Percentiles rank a stretch among this genome's conserved stretches.
Conservation (phyloP, 2,888 invertebrate genomes). For the Anagyrus pseudococci region DNA sequence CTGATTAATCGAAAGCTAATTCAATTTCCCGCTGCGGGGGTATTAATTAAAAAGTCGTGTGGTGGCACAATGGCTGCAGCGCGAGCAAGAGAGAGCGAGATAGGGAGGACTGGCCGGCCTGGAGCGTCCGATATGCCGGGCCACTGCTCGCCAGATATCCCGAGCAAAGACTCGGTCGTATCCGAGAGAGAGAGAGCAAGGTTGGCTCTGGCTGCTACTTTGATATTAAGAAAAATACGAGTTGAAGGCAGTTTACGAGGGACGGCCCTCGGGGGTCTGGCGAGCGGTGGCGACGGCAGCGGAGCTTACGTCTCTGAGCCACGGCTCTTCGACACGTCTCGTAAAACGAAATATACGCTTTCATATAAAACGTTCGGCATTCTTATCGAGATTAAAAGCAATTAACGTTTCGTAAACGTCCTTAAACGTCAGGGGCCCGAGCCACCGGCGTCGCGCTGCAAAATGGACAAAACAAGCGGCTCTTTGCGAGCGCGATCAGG, state of each 20-base stretch:
- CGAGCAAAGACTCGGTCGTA: too few relatives aligned
- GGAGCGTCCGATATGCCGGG: constrained; percentile 27
- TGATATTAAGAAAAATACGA: constrained; percentile 30
- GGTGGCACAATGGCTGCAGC: constrained; percentile 10
- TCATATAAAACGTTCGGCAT: constrained; percentile 24
- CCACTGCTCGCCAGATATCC: too few relatives aligned
- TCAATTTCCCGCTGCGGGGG: constrained; percentile 49
- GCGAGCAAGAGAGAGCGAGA: too few relatives aligned
- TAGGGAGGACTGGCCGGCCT: too few relatives aligned
- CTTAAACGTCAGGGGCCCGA: too few relatives aligned
- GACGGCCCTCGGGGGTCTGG: constrained; percentile 1
- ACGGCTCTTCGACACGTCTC: constrained; percentile 13
- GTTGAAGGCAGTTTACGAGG: constrained; percentile 33
- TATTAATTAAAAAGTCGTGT: constrained; percentile 52
- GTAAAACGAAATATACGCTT: constrained; percentile 33
- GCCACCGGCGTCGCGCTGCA: too few relatives aligned
- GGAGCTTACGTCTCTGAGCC: too few relatives aligned
- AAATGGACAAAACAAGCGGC: too few relatives aligned
- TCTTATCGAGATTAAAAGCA: constrained; percentile 31
- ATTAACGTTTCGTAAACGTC: constrained; percentile 36
- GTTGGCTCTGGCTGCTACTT: constrained; percentile 9
- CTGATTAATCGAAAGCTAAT: constrained; percentile 59
- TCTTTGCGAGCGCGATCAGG: not conserved
- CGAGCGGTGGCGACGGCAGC: too few relatives aligned
- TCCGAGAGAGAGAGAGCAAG: too few relatives aligned